Evolutionary conservation across 2,113 vertebrate genomes (phyloP), one percentile per base, ranked within the genome.

Genomic region (Oenanthe oenanthe): DNA sequence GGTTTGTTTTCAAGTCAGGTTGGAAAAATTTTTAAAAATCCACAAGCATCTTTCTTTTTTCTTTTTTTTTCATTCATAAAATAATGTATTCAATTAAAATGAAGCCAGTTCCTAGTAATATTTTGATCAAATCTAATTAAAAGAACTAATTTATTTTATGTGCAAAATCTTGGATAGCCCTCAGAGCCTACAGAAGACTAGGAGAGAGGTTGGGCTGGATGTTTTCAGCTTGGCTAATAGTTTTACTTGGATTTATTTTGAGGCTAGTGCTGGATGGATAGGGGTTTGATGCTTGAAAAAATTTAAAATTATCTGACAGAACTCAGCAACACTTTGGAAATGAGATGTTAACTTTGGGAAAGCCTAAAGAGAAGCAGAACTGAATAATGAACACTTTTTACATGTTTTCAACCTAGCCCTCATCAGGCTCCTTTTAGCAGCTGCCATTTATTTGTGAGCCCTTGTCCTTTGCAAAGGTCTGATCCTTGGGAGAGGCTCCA

Each of bases 31-130:
- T 38, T 0, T 1, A 74, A 90, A 95, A 43, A 15, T 4, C 5
- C 1, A 10, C 4, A 13, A n/a, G 19, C 1, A 12, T 2, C 1
- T 34, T 34, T n/a, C 4, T 51, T 31, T 31, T 48, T n/a, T 6
- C 3, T 12, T 38, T 5, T 19, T 34, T 58, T 57, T 62, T 29
- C 8, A 28, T 70, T 66, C 2, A 51, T 40, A 66, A 48, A 74
- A 22, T 2, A 70, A 53, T 48, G 21, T 31, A 38, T 7, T 61
- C 2, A 57, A 66, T 48, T 61, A 84, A 89, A 73, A 77, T 24
- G 0, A 63, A 60, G 7, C n/a, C 34, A 32, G 20, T 25, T 47
- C 7, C n/a, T 66, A 77, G 15, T 48, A 78, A 42, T 66, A 62
- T 22, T 92, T 88, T 74, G 4, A 36, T 47, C 9, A 71, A 89